Conservation (phyloP, 2,113 vertebrate species). For the Pituophis catenifer region DNA sequence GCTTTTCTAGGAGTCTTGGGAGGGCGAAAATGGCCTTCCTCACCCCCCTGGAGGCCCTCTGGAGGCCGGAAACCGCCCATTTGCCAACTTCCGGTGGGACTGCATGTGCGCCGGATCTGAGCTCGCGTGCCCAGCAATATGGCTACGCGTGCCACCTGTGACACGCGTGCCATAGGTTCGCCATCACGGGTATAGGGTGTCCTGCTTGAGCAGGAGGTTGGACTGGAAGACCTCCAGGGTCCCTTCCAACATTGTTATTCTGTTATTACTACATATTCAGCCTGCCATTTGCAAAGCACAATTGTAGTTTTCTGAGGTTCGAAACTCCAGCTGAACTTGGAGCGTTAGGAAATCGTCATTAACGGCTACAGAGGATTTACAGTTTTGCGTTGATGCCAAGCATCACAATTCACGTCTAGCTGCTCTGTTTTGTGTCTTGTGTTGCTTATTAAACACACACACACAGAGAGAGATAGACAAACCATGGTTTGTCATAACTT, state of each 20-base stretch:
- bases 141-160: no score
- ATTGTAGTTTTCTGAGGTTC: not conserved
- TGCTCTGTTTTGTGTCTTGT: conserved; percentile 21
- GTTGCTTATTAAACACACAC: not conserved
- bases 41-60: no score
- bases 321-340: not conserved
- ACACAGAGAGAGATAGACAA: not conserved
- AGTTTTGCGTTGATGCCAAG: not conserved
- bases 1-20: no score
- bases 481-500: conserved; percentile 1
- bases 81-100: no score
- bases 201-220: not conserved
- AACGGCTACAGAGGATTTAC: not conserved
- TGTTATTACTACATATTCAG: not conserved
- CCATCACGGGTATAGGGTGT: not conserved
- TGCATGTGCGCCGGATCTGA: no score
- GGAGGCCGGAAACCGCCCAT: no score
- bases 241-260: not conserved
- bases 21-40: no score
- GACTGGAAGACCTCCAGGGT: not conserved
- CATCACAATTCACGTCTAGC: not conserved
- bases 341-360: not conserved
- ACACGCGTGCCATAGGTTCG: no score
- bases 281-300: not conserved
- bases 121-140: no score